phyloP scores from a whole-genome alignment of 2,888 invertebrate species.

The Andrena fulva region DNA sequence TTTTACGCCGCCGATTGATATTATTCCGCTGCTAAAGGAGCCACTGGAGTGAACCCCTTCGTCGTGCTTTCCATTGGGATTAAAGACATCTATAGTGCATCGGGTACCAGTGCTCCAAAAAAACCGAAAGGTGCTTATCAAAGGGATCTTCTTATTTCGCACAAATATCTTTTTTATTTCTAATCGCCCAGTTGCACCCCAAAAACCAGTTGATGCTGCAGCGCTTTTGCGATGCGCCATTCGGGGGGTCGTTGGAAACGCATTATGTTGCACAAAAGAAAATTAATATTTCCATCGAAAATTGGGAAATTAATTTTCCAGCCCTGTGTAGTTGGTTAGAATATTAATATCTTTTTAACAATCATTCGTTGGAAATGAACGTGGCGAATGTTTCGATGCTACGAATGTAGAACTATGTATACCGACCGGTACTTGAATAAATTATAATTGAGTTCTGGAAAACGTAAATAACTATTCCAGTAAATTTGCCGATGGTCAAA shows the following conservation, averaged over 20 bases:
- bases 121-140: constrained; percentile 44
- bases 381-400: not conserved
- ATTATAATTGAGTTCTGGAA: constrained; percentile 35
- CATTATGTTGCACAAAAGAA: not conserved
- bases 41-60: constrained; percentile 36
- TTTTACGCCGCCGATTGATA: not conserved
- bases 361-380: not conserved
- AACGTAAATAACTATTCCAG: constrained; percentile 26
- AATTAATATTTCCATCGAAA: not conserved
- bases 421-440: not conserved
- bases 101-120: constrained; percentile 8
- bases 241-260: not conserved
- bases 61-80: constrained; percentile 48
- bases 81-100: constrained; percentile 21
- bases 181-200: not conserved
- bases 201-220: not conserved
- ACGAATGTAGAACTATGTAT: not conserved
- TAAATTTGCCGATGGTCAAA: constrained; percentile 51
- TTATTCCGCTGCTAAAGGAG: constrained; percentile 12
- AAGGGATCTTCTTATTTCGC: not conserved
- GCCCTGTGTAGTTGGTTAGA: not conserved
- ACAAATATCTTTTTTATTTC: not conserved
- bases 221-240: not conserved
- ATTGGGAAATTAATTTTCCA: not conserved
- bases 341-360: not conserved